These are phyloP conservation scores for Gephyroberyx darwinii DNA, from an alignment of 2,797 vertebrate species.

Conservation along the genomic window DNA sequence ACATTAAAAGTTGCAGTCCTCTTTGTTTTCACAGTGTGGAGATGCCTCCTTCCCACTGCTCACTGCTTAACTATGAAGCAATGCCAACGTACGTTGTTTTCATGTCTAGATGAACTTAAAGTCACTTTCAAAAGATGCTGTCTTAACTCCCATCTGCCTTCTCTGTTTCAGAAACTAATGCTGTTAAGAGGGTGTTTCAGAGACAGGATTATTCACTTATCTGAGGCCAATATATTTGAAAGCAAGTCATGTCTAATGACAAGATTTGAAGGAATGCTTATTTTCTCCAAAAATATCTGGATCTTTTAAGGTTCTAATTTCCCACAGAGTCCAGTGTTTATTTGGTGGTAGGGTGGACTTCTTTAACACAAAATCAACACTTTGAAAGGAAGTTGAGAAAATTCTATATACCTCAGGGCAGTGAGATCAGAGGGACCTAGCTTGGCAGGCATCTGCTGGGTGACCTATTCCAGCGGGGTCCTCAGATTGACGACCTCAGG, in stretches of 20 bases:
- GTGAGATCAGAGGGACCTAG: constrained; percentile 43
- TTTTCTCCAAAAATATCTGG: constrained; percentile 38
- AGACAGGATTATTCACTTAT: constrained; percentile 38
- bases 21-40: constrained; percentile 27
- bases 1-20: constrained; percentile 5
- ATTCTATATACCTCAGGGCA: constrained; percentile 36
- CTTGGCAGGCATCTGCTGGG: constrained; percentile 59
- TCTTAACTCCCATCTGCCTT: constrained; percentile 29
- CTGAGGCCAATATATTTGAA: constrained; percentile 16
- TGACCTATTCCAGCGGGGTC: constrained; percentile 56
- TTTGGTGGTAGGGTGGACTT: constrained; percentile 10
- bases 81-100: neutral
- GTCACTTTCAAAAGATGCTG: constrained; percentile 37
- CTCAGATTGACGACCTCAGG: constrained; percentile 39
- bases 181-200: neutral
- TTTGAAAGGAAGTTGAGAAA: constrained; percentile 25
- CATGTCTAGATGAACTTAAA: constrained; percentile 33
- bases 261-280: constrained; percentile 41
- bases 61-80: constrained; percentile 17
- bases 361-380: constrained; percentile 42
- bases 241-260: constrained; percentile 19
- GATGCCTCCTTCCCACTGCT: constrained; percentile 8
- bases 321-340: constrained; percentile 41
- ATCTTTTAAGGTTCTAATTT: constrained; percentile 36
- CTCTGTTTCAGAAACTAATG: constrained; percentile 1